phyloP scores from a whole-genome alignment of 2,113 vertebrate genomes.

The Trematomus loennbergii region DNA sequence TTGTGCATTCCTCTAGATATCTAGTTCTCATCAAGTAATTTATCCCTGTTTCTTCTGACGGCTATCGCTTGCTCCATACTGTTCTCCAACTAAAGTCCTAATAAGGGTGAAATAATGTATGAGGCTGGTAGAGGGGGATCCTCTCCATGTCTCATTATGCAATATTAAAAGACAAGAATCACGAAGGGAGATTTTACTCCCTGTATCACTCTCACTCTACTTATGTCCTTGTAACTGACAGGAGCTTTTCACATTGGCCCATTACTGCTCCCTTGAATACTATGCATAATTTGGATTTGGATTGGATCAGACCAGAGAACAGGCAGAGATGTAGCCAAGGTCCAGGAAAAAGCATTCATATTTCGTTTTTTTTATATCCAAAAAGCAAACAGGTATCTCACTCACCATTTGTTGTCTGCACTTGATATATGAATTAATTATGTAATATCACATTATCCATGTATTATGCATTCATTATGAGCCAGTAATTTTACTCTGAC shows the following conservation, averaged over 20 bases:
- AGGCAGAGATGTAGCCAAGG: slow-evolving; percentile 10
- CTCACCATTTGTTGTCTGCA: slow-evolving; percentile 24
- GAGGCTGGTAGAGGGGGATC: slow-evolving; percentile 50
- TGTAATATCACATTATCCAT: slow-evolving; percentile 40
- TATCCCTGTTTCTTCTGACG: slow-evolving; percentile 42
- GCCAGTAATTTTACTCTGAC: slow-evolving; percentile 25
- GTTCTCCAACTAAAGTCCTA: slow-evolving; percentile 47
- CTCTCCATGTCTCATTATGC: slow-evolving; percentile 66
- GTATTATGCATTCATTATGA: slow-evolving; percentile 32
- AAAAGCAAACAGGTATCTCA: slow-evolving; percentile 5
- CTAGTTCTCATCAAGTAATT: slow-evolving; percentile 46
- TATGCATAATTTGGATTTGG: background rate
- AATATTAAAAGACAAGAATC: slow-evolving; percentile 55
- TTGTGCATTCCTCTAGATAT: slow-evolving; percentile 33
- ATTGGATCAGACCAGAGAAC: slow-evolving; percentile 26
- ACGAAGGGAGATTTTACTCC: slow-evolving; percentile 42
- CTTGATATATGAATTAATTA: slow-evolving; percentile 40
- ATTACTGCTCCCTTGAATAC: slow-evolving; percentile 47
- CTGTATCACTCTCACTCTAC: slow-evolving; percentile 51
- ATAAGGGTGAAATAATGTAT: slow-evolving; percentile 76
- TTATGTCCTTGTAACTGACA: slow-evolving; percentile 62
- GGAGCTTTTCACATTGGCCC: slow-evolving; percentile 43
- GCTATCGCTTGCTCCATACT: slow-evolving; percentile 31
- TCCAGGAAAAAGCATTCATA: slow-evolving; percentile 13
- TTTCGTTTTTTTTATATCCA: background rate